A percentile compares a stretch with the other conserved stretches of the same genome.
These are phyloP conservation scores for Sylvietta virens DNA, from an alignment of 2,113 vertebrate genomes.

Conservation along the genomic window DNA sequence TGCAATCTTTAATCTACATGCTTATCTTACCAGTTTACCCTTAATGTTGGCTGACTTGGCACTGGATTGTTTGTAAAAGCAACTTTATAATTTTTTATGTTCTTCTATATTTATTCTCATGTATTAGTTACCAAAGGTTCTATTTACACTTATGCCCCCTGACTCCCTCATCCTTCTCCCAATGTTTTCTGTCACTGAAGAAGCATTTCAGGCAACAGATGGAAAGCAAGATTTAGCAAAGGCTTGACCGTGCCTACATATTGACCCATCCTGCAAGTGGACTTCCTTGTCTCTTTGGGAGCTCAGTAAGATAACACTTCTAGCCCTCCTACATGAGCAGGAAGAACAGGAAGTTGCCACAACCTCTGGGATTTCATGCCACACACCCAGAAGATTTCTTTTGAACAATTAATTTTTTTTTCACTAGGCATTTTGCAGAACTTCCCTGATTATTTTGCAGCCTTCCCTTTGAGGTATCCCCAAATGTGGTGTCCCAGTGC, in stretches of 20 bases:
- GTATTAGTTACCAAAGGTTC: neutral
- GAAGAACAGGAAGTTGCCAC: neutral
- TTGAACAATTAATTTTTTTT: neutral
- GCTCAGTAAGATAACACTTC: neutral
- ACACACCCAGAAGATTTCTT: neutral
- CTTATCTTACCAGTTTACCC: neutral
- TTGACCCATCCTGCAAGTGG: neutral
- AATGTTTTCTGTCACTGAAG: neutral
- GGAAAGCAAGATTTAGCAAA: neutral
- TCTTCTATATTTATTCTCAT: neutral
- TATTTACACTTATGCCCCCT: neutral
- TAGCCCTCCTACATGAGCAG: neutral
- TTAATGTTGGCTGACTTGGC: neutral
- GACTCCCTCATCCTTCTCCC: neutral
- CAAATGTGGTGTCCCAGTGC: neutral
- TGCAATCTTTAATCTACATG: neutral
- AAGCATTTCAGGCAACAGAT: neutral
- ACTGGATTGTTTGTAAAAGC: neutral
- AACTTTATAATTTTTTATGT: neutral
- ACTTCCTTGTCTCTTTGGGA: neutral
- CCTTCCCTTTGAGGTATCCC: neutral
- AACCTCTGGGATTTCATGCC: neutral
- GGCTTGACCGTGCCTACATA: neutral
- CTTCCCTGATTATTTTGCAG: neutral
- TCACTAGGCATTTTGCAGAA: neutral